Evolutionary conservation across 2,888 invertebrate species (phyloP).

Genomic region (Rhagium mordax): DNA sequence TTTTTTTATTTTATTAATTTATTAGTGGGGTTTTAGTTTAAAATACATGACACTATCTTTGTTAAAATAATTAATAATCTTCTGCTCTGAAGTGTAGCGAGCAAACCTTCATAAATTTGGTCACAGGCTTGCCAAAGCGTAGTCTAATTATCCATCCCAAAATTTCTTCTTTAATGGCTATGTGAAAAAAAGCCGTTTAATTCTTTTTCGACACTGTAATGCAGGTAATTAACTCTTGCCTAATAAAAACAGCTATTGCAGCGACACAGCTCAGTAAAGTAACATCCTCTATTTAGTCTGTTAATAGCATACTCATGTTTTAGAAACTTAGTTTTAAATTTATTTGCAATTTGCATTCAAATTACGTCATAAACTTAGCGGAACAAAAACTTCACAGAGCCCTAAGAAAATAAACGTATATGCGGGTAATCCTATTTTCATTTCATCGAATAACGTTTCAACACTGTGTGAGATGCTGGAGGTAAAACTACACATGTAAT

Average conservation of each 20-base stretch:
- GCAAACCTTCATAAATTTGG: no score
- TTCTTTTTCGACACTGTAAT: no score
- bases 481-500: not conserved
- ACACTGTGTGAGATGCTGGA: not conserved
- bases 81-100: no score
- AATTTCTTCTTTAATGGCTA: no score
- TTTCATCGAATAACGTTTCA: not conserved
- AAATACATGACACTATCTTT: no score
- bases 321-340: not conserved
- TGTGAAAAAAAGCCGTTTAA: no score
- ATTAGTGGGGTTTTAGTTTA: no score
- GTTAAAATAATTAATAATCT: no score
- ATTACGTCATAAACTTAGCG: not conserved
- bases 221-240: not conserved
- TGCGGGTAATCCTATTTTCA: not conserved
- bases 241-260: not conserved
- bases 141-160: no score
- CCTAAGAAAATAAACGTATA: not conserved
- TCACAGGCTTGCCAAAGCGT: no score
- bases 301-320: not conserved
- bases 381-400: not conserved
- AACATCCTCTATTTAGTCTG: not conserved
- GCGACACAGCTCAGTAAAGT: not conserved
- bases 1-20: no score
- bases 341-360: slow-evolving; percentile 12